Base-by-base conservation (phyloP, 2,888 invertebrate genomes). In the Papilio gigon region DNA sequence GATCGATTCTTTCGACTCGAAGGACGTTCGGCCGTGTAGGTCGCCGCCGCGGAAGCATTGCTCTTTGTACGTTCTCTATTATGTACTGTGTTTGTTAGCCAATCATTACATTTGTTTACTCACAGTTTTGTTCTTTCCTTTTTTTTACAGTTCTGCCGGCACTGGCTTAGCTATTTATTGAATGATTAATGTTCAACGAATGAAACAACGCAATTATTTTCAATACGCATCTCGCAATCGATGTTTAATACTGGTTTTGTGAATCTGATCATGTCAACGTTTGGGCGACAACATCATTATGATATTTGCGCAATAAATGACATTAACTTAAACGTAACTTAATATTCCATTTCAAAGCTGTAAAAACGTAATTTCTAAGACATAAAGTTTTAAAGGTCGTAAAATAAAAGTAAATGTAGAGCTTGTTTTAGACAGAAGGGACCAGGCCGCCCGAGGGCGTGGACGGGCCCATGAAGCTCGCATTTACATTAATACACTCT, bases 1-100 rank as follows among this genome's bases (percentile, higher is more conserved):
- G 76, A 74, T 78, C 77, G 78, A 77, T 78, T 72, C 71, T 35
- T 59, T 61, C 63, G 72, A 76, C 62, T 59, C 63, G 73, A 77
- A 76, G 77, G 76, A 74, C 77, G 70, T 64, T 69, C 58, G 42
- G 68, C 65, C 50, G 71, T 63, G 70, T 67, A 56, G 70, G 68
- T 70, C 69, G 72, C 71, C 70, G 71, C 71, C 67, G 68, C 72
- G 68, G 70, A 68, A 71, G 20, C 60, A 50, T 37, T 27, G 20
- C 47, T 20, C 14, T 33, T 35, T 63, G 20, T 37, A 17, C 8
- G 22, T 20, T 22, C 25, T 60, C 9, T 25, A 8, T 25, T 60
- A 9, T 25, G 6, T n/a, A 14, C 14, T 40, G 8, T 40, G 2
- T 25, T 60, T 40, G 35, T 35, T 35, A 9, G 12, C 12, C 44